Percentiles rank a stretch among this genome's conserved stretches.
These are phyloP conservation scores for Cryptoblepharus egeriae DNA, from an alignment of 2,797 vertebrate species.

Conservation along the genomic window DNA sequence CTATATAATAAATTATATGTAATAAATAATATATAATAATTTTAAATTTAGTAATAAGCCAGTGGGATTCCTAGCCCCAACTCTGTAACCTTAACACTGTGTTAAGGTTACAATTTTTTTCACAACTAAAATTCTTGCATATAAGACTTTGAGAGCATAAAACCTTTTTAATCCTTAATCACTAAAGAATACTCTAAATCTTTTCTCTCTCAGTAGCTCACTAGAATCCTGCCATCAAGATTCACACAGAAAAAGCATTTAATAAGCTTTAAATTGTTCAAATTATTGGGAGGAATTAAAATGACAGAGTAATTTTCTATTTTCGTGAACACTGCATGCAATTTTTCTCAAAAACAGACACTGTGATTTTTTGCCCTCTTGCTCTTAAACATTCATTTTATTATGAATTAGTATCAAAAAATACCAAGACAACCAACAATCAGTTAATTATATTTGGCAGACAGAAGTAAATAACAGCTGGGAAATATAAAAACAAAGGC, in stretches of 20 bases:
- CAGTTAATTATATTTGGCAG: too few species aligned
- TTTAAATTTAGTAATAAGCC: too few species aligned
- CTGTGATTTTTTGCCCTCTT: too few species aligned
- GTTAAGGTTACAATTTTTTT: not conserved
- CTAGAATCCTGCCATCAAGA: not conserved
- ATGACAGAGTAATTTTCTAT: not conserved
- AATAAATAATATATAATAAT: too few species aligned
- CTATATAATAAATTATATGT: too few species aligned
- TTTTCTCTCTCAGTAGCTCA: not conserved
- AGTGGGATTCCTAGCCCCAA: too few species aligned
- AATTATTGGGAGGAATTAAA: not conserved
- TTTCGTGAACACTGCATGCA: not conserved
- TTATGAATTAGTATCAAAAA: too few species aligned
- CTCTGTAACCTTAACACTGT: too few species aligned
- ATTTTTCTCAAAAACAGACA: not conserved
- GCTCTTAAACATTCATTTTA: too few species aligned
- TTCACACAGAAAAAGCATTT: not conserved
- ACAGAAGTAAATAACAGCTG: too few species aligned
- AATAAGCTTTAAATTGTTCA: not conserved
- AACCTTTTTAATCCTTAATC: not conserved
- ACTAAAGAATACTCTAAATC: not conserved
- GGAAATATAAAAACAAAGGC: too few species aligned
- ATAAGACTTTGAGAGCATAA: not conserved
- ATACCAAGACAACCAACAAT: too few species aligned
- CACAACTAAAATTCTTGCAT: not conserved